Evolutionary conservation across 2,113 vertebrate genomes (phyloP).

Genomic region (Crotalus helleri): DNA sequence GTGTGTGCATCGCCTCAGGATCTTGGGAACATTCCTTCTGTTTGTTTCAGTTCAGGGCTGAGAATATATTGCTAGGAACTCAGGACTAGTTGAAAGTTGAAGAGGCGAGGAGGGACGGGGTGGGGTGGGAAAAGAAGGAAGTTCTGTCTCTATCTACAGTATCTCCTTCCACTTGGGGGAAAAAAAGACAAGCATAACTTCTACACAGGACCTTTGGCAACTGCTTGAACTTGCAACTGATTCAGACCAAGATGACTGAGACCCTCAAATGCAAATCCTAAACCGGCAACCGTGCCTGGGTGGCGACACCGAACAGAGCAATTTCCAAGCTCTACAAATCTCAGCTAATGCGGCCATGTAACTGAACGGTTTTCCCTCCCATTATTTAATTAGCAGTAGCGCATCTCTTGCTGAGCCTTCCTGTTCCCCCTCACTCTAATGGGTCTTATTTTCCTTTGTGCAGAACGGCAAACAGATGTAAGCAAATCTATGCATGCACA

Average conservation of each 20-base stretch:
- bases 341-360: constrained; percentile 30
- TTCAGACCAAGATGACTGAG: not conserved
- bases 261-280: constrained; percentile 41
- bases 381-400: constrained; percentile 22
- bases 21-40: not conserved
- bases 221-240: constrained; percentile 22
- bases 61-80: not conserved
- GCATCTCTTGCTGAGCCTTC: constrained; percentile 31
- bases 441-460: not conserved
- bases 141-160: not conserved
- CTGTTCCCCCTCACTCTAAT: constrained; percentile 23
- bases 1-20: constrained; percentile 27
- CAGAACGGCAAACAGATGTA: constrained; percentile 16
- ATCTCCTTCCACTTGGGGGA: not conserved
- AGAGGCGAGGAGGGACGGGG: not conserved
- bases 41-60: not conserved
- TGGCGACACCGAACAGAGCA: constrained; percentile 20
- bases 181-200: not conserved
- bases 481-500: not conserved
- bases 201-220: too few species aligned
- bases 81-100: not conserved
- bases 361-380: constrained; percentile 33
- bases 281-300: constrained; percentile 20
- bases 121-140: not conserved
- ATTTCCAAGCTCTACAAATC: constrained; percentile 48